A percentile compares a stretch with the other conserved stretches of the same genome.
These are phyloP conservation scores for Oligia fasciuncula DNA, from an alignment of 2,888 invertebrate species.

Conservation along the genomic window DNA sequence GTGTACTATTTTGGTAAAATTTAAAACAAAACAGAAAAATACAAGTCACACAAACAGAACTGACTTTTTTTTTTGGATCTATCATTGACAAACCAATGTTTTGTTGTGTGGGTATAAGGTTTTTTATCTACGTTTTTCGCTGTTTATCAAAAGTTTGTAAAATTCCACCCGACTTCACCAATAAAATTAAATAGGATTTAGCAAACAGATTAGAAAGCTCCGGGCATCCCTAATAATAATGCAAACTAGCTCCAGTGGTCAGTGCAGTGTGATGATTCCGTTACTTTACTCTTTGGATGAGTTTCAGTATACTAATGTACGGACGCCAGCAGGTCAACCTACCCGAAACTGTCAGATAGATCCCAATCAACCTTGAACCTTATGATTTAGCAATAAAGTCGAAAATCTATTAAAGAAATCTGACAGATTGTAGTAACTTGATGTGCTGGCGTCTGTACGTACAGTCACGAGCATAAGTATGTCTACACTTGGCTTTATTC, in stretches of 20 bases:
- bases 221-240: background rate
- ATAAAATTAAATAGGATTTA: background rate
- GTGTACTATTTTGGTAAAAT: conserved; percentile 43
- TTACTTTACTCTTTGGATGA: too few relatives aligned
- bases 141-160: background rate
- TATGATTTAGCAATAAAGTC: too few relatives aligned
- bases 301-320: too few relatives aligned
- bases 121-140: background rate
- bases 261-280: background rate
- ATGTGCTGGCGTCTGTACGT: too few relatives aligned
- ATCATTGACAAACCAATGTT: background rate
- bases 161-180: background rate
- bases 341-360: too few relatives aligned
- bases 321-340: too few relatives aligned
- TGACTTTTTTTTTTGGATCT: conserved; percentile 6
- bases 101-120: background rate
- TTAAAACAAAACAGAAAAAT: conserved; percentile 64
- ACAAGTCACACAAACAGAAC: conserved; percentile 63
- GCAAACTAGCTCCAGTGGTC: background rate
- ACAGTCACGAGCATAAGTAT: too few relatives aligned
- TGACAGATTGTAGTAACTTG: too few relatives aligned
- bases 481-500: too few relatives aligned
- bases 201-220: background rate
- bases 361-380: too few relatives aligned
- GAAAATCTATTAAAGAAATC: too few relatives aligned